Conservation (phyloP, 2,113 vertebrate species). For the Craseonycteris thonglongyai region DNA sequence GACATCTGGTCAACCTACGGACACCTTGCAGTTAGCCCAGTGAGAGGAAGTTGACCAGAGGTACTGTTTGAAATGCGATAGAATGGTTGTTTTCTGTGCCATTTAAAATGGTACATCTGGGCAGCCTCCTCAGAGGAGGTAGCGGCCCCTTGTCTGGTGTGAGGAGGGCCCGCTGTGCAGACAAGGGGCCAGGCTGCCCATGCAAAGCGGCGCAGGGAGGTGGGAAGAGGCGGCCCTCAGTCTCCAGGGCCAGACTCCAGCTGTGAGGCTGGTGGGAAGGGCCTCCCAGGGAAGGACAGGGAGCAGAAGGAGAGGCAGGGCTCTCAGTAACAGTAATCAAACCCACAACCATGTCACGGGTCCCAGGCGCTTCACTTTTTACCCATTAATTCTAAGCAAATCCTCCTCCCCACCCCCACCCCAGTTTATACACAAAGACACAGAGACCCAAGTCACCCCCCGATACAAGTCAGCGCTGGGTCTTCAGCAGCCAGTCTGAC, state of each 20-base stretch:
- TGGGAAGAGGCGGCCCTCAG: not conserved
- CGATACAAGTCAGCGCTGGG: not conserved
- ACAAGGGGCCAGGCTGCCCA: not conserved
- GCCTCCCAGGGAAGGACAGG: too few relatives aligned
- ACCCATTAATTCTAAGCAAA: not conserved
- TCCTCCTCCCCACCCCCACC: rapidly evolving
- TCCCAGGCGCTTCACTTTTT: not conserved
- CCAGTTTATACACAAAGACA: not conserved
- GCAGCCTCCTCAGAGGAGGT: rapidly evolving
- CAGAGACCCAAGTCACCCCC: not conserved
- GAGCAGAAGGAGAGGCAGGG: not conserved
- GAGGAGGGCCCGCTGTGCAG: not conserved
- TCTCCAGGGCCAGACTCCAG: rapidly evolving
- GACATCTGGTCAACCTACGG: too few relatives aligned
- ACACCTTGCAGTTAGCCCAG: too few relatives aligned
- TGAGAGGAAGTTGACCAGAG: too few relatives aligned
- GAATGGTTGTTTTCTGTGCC: too few relatives aligned
- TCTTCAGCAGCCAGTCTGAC: not conserved
- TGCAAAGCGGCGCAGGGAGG: not conserved
- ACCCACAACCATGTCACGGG: rapidly evolving
- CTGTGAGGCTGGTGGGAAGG: not conserved
- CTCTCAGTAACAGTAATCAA: too few relatives aligned
- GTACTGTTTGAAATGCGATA: too few relatives aligned
- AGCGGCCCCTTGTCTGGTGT: not conserved
- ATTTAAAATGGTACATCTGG: too few relatives aligned